Evolutionary conservation across 1,140 invertebrate genomes (phyloP), one percentile per base, ranked within the genome.

Genomic region (Lordiphosa mommai): DNA sequence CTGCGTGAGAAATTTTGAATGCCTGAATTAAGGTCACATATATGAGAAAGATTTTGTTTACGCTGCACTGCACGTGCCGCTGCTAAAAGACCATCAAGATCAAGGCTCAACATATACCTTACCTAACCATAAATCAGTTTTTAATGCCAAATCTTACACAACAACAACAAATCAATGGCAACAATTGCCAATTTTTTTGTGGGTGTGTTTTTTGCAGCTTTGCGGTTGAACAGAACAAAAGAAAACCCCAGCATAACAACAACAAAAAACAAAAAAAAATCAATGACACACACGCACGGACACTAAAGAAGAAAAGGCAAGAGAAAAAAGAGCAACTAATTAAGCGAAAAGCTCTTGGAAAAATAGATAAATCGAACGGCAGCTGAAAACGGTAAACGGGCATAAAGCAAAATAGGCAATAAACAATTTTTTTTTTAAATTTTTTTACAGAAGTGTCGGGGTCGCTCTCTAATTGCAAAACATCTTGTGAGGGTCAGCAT

Each of bases 341-440:
- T 43, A 48, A 59, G 44, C 34, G 30, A 47, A 53, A 44, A 61
- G 38, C 59, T 20, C 27, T 60, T 47, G 37, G 23, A 53, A 53
- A 43, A 30, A 27, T 27, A 27, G 33, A 47, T 46, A 47, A 50
- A 40, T 29, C 34, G 10, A 20, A n/a, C 9, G 17, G 9, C 17
- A 43, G 12, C 32, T 34, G 9, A 4, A 38, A 38, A 38, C 37
- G 8, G 14, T 13, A 14, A 14, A 9, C 8, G 14, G 14, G 17
- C 9, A 37, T 43, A 16, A 44, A 32, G 16, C 32, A 46, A 58
- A 46, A 44, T 38, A 23, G 46, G 12, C 23, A 59, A 52, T 37
- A 59, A 43, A 59, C 40, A 38, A 46, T 27, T 7, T 27, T 27
- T 27, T 17, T 17, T 3, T 17, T n/a, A n/a, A n/a, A n/a, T 17